phyloP scores from a whole-genome alignment of 2,797 vertebrate species.

The Alca torda region DNA sequence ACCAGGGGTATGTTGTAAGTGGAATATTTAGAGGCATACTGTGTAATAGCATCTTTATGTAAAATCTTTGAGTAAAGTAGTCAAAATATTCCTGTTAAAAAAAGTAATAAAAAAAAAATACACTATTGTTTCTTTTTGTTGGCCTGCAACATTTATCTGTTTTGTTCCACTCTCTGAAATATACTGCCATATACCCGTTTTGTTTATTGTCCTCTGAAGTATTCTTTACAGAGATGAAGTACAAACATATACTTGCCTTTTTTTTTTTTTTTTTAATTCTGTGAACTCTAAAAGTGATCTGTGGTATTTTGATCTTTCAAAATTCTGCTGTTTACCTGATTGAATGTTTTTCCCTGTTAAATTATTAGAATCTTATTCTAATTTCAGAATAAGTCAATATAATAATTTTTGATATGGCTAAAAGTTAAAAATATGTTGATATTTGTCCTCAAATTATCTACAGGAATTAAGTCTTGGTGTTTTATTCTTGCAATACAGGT shows the following conservation, averaged over 20 bases:
- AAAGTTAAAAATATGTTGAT: neutral
- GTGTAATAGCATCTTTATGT: neutral
- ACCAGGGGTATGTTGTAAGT: neutral
- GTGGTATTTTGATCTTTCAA: constrained; percentile 42
- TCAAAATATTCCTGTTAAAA: neutral
- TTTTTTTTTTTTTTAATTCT: constrained; percentile 25
- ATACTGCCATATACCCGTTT: neutral
- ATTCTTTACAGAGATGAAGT: neutral
- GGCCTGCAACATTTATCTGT: neutral
- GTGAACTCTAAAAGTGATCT: neutral
- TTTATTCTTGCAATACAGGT: neutral
- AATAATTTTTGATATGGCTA: neutral
- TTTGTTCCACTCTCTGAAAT: neutral
- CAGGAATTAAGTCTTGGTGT: neutral
- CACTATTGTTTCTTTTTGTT: neutral
- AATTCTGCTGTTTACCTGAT: constrained; percentile 39
- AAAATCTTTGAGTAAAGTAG: neutral
- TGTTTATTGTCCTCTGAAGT: neutral
- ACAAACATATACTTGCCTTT: neutral
- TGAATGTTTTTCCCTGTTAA: constrained; percentile 4
- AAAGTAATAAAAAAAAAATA: neutral
- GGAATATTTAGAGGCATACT: neutral
- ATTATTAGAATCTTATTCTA: neutral
- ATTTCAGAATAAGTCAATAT: neutral
- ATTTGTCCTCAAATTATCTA: neutral